phyloP scores from a whole-genome alignment of 2,888 invertebrate genomes.

The Acrocyrtus sp. region DNA sequence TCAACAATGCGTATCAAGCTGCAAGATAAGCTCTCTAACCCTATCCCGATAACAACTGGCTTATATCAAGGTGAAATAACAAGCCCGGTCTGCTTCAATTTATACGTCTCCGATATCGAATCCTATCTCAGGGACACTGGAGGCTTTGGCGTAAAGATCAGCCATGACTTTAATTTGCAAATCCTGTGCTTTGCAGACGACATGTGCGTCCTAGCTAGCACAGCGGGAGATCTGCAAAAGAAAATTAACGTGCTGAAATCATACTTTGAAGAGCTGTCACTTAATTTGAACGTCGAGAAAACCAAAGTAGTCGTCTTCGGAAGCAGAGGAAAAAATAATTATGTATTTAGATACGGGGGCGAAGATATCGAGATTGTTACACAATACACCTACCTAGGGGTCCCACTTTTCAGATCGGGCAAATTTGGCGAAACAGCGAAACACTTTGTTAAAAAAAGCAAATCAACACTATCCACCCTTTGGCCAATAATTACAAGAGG shows the following conservation, averaged over 20 bases:
- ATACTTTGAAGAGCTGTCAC: neutral
- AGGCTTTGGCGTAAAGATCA: no score
- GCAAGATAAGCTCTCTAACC: neutral
- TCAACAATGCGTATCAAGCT: constrained; percentile 11
- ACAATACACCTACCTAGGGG: constrained; percentile 19
- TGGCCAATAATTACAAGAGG: neutral
- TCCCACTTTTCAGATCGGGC: no score
- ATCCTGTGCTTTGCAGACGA: constrained; percentile 26
- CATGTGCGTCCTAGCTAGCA: constrained; percentile 7
- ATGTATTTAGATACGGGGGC: constrained; percentile 13
- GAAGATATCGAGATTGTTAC: neutral
- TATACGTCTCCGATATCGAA: no score
- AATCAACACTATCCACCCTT: neutral
- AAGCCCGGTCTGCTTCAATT: constrained; percentile 5
- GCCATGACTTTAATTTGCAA: no score
- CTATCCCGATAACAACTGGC: neutral
- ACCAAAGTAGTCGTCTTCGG: constrained; percentile 22
- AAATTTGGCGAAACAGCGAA: no score
- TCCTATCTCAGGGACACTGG: no score
- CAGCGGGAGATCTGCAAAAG: constrained; percentile 11
- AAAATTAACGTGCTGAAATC: no score
- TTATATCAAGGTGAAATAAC: constrained; percentile 25
- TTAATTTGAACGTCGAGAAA: constrained; percentile 16
- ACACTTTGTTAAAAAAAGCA: neutral
- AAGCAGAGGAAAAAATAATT: neutral